Evolutionary conservation across 2,797 vertebrate genomes (phyloP), one percentile per base, ranked within the genome.

Genomic region (Pelochelys cantorii): DNA sequence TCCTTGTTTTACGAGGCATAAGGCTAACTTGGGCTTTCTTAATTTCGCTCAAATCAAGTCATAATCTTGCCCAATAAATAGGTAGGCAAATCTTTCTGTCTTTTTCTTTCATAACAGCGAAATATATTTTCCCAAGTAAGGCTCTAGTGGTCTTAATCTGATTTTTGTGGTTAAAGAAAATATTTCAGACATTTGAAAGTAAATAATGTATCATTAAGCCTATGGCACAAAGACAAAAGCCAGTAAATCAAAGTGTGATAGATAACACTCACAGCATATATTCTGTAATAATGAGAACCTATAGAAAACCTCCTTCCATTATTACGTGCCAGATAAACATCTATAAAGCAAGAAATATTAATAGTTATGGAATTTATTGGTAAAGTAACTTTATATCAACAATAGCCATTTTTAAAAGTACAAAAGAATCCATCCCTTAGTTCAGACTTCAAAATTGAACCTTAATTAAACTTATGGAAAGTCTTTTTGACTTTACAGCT

Each of bases 361-460:
- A 96, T 96, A 52, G 31, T 52, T 56, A 57, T 81, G 62, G 29
- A 93, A 96, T 88, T 88, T 96, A 91, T 93, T 95, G 91, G 90
- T 96, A 96, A 96, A 92, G 90, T 97, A 95, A 95, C 94, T 96
- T 97, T 91, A 81, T 92, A 91, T 96, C 95, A 95, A 84, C 96
- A 93, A 85, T 84, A 96, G 95, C 93, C 92, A 92, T 86, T 90
- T 62, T 84, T 95, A 91, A 97, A 94, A 93, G 90, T 97, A 93
- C 83, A 57, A 88, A 85, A 87, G 87, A 96, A 96, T 92, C 93
- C 77, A 93, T 92, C 86, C 88, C 84, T 90, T 96, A 92, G 94
- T 84, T 94, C 93, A 88, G 55, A 93, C 89, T 92, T 79, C 84
- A 81, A 92, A 94, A 90, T 8, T 75, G 71, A 77, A 48, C 27